Percentiles rank a stretch among this genome's conserved stretches.
phyloP scores from a whole-genome alignment of 2,113 vertebrate species.

The Rissa tridactyla region DNA sequence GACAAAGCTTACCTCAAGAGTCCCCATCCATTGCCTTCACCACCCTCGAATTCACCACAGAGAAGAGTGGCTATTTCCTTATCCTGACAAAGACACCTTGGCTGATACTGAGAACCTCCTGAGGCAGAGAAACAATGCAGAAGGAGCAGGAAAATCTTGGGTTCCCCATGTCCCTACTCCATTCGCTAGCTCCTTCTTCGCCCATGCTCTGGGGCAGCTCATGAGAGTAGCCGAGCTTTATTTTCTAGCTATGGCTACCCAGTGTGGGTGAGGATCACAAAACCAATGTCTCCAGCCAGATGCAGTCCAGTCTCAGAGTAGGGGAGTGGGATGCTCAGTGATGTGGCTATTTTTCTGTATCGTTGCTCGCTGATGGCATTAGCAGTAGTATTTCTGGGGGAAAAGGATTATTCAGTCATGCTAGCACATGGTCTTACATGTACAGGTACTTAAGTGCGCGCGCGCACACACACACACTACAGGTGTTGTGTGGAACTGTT shows the following conservation, averaged over 20 bases:
- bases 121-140: not conserved
- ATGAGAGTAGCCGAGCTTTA: not conserved
- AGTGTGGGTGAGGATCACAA: not conserved
- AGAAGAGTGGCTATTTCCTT: not conserved
- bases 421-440: not conserved
- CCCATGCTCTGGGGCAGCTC: fast-evolving
- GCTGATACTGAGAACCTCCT: not conserved
- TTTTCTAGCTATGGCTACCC: not conserved
- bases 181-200: not conserved
- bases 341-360: not conserved
- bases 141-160: not conserved
- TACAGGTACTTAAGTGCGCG: not conserved
- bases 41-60: not conserved
- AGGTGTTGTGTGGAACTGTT: not conserved
- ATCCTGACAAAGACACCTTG: not conserved
- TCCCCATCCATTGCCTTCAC: not conserved
- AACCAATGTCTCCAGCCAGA: not conserved
- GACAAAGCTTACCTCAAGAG: not conserved
- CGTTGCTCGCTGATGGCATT: not conserved
- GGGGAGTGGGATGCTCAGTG: not conserved
- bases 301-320: not conserved
- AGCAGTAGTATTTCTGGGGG: not conserved
- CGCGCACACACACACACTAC: no score
- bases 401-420: not conserved
- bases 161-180: not conserved